Evolutionary conservation across 2,888 invertebrate genomes (phyloP).

Genomic region (Lepidocyrtinus sp.): DNA sequence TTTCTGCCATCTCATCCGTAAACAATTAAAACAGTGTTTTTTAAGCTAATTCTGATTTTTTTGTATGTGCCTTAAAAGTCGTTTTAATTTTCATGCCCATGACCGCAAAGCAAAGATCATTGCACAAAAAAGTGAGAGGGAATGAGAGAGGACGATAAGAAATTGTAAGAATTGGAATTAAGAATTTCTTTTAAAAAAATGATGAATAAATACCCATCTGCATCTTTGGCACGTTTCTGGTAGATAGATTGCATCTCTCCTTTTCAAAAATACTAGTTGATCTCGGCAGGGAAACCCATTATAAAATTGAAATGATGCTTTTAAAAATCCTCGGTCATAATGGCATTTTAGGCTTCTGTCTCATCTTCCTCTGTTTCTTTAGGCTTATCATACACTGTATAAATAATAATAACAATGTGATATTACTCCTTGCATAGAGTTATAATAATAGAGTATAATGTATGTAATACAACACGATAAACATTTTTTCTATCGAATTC

Average conservation of each 20-base stretch:
- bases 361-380: neutral
- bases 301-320: conserved; percentile 61
- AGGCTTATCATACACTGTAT: neutral
- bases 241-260: conserved; percentile 56
- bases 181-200: conserved; percentile 25
- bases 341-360: conserved; percentile 47
- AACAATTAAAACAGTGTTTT: conserved; percentile 39
- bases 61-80: conserved; percentile 7
- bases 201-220: conserved; percentile 49
- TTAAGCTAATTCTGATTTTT: neutral
- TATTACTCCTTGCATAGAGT: neutral
- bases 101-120: conserved; percentile 12
- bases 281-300: conserved; percentile 60
- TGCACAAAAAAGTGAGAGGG: conserved; percentile 13
- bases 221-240: conserved; percentile 60
- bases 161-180: neutral
- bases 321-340: conserved; percentile 36
- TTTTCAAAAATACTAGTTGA: conserved; percentile 52
- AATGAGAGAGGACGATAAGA: neutral
- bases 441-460: conserved; percentile 10
- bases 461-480: conserved; percentile 33
- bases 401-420: conserved; percentile 6
- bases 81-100: conserved; percentile 11
- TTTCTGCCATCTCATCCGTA: conserved; percentile 15
- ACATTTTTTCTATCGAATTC: conserved; percentile 24